A percentile compares a stretch with the other conserved stretches of the same genome.
Conservation (phyloP, 2,113 vertebrate species). For the Centropristis striata region DNA sequence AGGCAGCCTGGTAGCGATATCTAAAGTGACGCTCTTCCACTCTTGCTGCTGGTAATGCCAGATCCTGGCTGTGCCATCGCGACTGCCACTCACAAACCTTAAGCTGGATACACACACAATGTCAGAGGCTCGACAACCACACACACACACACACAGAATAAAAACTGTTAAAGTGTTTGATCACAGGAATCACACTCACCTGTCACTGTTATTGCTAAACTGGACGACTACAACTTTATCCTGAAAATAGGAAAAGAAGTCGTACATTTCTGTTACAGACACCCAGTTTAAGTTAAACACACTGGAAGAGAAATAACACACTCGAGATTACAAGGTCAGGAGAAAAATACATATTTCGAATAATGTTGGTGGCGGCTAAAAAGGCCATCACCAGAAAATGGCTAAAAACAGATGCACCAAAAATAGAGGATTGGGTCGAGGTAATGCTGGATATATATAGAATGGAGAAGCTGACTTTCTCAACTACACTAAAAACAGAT, state of each 20-base stretch:
- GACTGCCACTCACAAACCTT: slow-evolving; percentile 97
- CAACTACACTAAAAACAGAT: too few relatives aligned
- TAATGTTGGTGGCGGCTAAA: too few relatives aligned
- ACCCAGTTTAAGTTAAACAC: too few relatives aligned
- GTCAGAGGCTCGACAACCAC: background rate
- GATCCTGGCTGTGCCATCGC: slow-evolving; percentile 95
- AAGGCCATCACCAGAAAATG: too few relatives aligned
- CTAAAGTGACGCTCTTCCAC: slow-evolving; percentile 93
- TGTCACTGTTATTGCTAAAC: slow-evolving; percentile 96
- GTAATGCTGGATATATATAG: too few relatives aligned
- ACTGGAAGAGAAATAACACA: too few relatives aligned
- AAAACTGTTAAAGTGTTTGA: background rate
- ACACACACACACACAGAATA: background rate
- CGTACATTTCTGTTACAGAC: background rate
- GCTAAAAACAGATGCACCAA: too few relatives aligned
- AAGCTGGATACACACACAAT: slow-evolving; percentile 82
- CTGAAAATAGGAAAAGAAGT: slow-evolving; percentile 76
- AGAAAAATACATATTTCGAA: too few relatives aligned
- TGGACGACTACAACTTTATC: slow-evolving; percentile 98
- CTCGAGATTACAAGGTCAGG: too few relatives aligned
- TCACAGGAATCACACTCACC: slow-evolving; percentile 83
- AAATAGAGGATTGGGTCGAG: too few relatives aligned
- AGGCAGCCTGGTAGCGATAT: slow-evolving; percentile 93
- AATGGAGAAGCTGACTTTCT: too few relatives aligned
- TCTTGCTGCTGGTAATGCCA: slow-evolving; percentile 98